Percentiles rank a stretch among this genome's conserved stretches.
phyloP scores from a whole-genome alignment of 2,113 vertebrate genomes.

The Camelus bactrianus region DNA sequence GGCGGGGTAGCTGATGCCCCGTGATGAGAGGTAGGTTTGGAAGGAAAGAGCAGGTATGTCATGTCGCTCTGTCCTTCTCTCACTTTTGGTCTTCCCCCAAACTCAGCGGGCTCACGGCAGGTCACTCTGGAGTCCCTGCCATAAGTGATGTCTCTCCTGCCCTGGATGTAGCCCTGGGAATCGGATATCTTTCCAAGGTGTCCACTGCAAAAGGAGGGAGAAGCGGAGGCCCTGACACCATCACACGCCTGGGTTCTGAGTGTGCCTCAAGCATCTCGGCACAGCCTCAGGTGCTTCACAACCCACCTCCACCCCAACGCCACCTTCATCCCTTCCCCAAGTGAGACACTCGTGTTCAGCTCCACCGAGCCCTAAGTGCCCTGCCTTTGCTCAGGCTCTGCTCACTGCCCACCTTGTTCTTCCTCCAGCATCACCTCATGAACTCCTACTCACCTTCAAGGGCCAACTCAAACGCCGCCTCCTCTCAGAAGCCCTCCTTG shows the following conservation, averaged over 20 bases:
- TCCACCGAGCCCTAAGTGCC: rapidly evolving
- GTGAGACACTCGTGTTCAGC: not conserved
- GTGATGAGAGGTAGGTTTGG: too few species aligned
- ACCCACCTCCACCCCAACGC: rapidly evolving
- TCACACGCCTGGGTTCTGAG: not conserved
- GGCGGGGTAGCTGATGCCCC: not conserved
- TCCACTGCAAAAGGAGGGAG: not conserved
- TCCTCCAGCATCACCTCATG: not conserved
- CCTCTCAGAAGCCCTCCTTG: not conserved
- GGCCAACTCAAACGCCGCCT: not conserved
- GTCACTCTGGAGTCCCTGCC: not conserved
- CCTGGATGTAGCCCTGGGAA: not conserved
- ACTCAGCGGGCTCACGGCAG: not conserved
- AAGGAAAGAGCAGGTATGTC: not conserved
- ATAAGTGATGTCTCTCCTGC: not conserved
- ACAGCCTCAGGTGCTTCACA: not conserved
- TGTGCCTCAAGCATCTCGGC: not conserved
- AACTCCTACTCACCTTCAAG: not conserved
- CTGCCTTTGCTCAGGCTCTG: not conserved
- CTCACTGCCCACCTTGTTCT: not conserved
- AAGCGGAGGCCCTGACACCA: not conserved
- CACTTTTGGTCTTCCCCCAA: not conserved
- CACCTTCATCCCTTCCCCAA: not conserved
- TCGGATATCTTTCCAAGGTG: not conserved
- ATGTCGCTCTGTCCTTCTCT: not conserved